Base-by-base conservation (phyloP, 2,113 vertebrate species). In the Taxidea taxus region DNA sequence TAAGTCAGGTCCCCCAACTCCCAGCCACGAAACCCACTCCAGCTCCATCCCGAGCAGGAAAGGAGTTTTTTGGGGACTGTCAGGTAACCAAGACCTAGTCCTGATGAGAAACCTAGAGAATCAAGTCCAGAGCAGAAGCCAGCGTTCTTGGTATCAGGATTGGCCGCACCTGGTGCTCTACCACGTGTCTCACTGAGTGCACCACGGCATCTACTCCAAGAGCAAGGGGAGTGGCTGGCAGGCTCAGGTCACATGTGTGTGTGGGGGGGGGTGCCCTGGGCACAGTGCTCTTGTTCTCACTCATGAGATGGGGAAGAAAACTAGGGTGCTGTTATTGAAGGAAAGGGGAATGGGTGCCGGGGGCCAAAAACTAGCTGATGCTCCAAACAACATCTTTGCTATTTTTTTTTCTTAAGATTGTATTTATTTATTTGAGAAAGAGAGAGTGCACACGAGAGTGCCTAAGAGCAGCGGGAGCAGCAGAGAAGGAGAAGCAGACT, bases 151-250 rank as follows among this genome's bases (percentile, higher is more conserved):
- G 64, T 34, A 18, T 29, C 90, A 42, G 94, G 68, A 56, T 0
- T 8, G 7, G 27, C 27, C 0, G 18, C 29, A 29, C 49, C 49
- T 7, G 54, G 9, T 5, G 23, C 94, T 85, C 21, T 16, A 20
- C 5, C 27, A 23, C 2, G 3, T 29, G 0, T 7, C 20, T 37
- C 29, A 29, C 56, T 20, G 20, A 18, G 14, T 1, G 34, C 7
- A 5, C 25, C 83, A 74, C 20, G 1, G 47, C 39, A 1, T 58
- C 16, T 18, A 49, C 42, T 47, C n/a, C 23, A 7, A 29, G 68
- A 58, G 62, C 60, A 74, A 75, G 47, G 51, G 31, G 77, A 68
- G 21, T 64, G 90, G 81, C 51, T 95, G 80, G 94, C 25, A 49
- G 88, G 47, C 66, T 94, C 62, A 39, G 78, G 74, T 89, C 94